Evolutionary conservation across 2,888 invertebrate species (phyloP), one percentile per base, ranked within the genome.

Genomic region (Diplolepis rosae): DNA sequence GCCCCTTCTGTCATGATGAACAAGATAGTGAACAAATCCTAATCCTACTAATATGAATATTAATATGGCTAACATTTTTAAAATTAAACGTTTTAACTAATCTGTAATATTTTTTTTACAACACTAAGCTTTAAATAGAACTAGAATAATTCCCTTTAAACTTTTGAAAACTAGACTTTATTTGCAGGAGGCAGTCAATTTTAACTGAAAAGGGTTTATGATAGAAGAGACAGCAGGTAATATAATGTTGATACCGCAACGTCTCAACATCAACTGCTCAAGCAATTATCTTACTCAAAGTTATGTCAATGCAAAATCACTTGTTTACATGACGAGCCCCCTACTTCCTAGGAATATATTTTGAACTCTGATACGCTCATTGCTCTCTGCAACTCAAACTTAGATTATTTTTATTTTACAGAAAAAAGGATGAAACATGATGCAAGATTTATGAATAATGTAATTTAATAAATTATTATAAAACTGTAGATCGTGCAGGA

Each of bases 1-100:
- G 7, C 71, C 74, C 28, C 68, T 35, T 68, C 54, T 71, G 24
- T 71, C 61, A n/a, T 61, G n/a, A 61, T 61, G 61, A 39, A 42
- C n/a, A n/a, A 24, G 7, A 15, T 39, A 39, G 9, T 61, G 39
- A 61, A 39, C 39, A 61, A 61, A 13, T 4, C 61, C 13, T 61
- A 61, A 13, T n/a, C 24, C 39, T 61, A 39, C 39, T 24, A 39
- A 7, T 9, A 61, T n/a, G 9, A 61, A 35, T 4, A 61, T 24
- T 3, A 61, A 61, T 39, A 61, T 15, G n/a, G 39, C 4, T n/a
- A 61, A 39, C 61, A 61, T 61, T 61, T 61, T n/a, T 1, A 7
- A 22, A 11, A 11, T 22, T 0, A 48, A 48, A 48, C 9, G 11
- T 18, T 0, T 0, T 11, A 22, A 5, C 7, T 32, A 2, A 13